phyloP scores from a whole-genome alignment of 2,113 vertebrate species.

The Rhinichthys klamathensis region DNA sequence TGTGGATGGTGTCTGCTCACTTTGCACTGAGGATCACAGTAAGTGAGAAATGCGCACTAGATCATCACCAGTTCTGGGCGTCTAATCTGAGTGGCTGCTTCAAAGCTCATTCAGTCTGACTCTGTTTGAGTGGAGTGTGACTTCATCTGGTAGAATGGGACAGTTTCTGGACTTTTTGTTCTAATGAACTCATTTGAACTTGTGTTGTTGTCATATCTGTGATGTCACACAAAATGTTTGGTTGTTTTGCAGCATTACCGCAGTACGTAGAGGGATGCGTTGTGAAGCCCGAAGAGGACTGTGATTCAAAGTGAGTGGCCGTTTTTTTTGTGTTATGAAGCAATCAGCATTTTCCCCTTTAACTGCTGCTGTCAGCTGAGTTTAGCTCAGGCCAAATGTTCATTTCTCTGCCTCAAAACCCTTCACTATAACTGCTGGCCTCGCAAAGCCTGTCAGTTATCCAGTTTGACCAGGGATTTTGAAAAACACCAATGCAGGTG shows the following conservation, averaged over 20 bases:
- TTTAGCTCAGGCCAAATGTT: not conserved
- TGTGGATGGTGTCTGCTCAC: slow-evolving; percentile 64
- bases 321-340: slow-evolving; percentile 18
- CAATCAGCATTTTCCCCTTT: not conserved
- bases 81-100: not conserved
- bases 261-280: slow-evolving; percentile 22
- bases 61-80: not conserved
- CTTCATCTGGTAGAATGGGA: not conserved
- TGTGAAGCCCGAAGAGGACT: not conserved
- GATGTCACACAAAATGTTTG: not conserved
- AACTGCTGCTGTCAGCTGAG: slow-evolving; percentile 11
- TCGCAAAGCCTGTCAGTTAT: not conserved
- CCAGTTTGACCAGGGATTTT: slow-evolving; percentile 22
- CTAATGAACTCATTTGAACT: not conserved
- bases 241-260: slow-evolving; percentile 38
- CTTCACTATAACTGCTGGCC: not conserved
- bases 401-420: not conserved
- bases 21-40: slow-evolving; percentile 68
- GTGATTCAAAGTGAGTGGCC: slow-evolving; percentile 48
- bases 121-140: not conserved
- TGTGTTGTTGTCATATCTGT: not conserved
- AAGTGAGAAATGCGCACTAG: slow-evolving; percentile 29
- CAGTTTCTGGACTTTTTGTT: not conserved
- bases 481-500: not conserved
- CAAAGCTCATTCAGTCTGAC: not conserved